phyloP scores from a whole-genome alignment of 2,797 vertebrate genomes.

The Pangasius krempfi region DNA sequence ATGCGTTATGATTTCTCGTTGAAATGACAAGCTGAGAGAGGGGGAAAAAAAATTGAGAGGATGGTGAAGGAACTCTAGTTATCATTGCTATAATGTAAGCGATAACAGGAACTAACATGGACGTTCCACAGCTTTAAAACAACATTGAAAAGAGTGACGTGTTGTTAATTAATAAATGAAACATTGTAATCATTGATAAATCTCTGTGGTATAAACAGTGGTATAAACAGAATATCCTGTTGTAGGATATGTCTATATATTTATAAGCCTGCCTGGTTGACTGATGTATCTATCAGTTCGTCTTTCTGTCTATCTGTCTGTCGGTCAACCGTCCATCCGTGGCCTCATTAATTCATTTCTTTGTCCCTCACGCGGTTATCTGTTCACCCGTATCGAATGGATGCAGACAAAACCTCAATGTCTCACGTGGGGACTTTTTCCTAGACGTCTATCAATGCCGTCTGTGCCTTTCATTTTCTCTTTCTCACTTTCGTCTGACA shows the following conservation, averaged over 20 bases:
- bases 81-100: too few relatives aligned
- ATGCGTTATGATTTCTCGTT: too few relatives aligned
- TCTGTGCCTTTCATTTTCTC: slow-evolving; percentile 29
- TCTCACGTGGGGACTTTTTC: slow-evolving; percentile 27
- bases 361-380: slow-evolving; percentile 22
- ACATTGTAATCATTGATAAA: too few relatives aligned
- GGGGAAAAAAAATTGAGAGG: too few relatives aligned
- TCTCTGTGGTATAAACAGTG: not conserved
- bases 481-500: slow-evolving; percentile 37
- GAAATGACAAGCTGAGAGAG: too few relatives aligned
- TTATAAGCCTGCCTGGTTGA: not conserved
- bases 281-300: not conserved
- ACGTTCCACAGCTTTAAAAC: too few relatives aligned
- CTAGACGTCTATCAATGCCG: slow-evolving; percentile 29
- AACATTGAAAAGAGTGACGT: too few relatives aligned
- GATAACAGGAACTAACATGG: too few relatives aligned
- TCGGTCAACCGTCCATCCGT: slow-evolving; percentile 31
- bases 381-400: slow-evolving; percentile 40
- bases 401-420: slow-evolving; percentile 39
- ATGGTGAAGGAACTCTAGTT: too few relatives aligned
- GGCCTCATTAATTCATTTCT: slow-evolving; percentile 44
- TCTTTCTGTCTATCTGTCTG: slow-evolving; percentile 1
- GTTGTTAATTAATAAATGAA: too few relatives aligned
- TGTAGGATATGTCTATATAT: not conserved
- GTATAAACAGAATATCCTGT: not conserved